Conservation (phyloP, 2,113 vertebrate species). For the Peromyscus californicus region DNA sequence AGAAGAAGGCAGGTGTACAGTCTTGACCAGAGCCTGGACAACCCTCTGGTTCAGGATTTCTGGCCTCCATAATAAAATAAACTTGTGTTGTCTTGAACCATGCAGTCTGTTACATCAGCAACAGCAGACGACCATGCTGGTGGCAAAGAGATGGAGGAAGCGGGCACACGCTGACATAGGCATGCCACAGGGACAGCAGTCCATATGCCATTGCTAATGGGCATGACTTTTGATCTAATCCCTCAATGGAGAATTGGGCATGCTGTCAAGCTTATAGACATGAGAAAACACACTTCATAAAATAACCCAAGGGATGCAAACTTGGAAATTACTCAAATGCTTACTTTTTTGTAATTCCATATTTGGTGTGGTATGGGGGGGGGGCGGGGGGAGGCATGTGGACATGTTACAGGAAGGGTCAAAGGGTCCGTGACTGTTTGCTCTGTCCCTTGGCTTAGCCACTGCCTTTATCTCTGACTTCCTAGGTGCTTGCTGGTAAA, state of each 20-base stretch:
- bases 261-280: fast-evolving
- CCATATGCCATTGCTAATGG: fast-evolving
- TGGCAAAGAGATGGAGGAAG: background rate
- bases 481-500: background rate
- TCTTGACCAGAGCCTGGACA: background rate
- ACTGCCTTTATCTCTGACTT: background rate
- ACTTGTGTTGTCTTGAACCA: background rate
- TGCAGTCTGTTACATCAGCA: background rate
- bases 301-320: fast-evolving
- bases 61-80: background rate
- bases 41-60: background rate
- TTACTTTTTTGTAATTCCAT: background rate
- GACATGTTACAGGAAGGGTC: no score
- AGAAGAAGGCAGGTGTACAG: background rate
- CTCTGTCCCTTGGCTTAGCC: fast-evolving
- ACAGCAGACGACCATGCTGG: background rate
- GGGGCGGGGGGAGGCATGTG: background rate
- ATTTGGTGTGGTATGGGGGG: background rate
- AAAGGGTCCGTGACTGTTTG: fast-evolving
- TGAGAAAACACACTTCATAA: fast-evolving
- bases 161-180: background rate
- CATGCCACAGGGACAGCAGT: fast-evolving
- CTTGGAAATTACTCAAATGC: background rate
- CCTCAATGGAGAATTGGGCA: fast-evolving
- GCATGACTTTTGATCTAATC: fast-evolving